Evolutionary conservation across 2,888 invertebrate genomes (phyloP), one percentile per base, ranked within the genome.

Genomic region (Cephus rjabovi): DNA sequence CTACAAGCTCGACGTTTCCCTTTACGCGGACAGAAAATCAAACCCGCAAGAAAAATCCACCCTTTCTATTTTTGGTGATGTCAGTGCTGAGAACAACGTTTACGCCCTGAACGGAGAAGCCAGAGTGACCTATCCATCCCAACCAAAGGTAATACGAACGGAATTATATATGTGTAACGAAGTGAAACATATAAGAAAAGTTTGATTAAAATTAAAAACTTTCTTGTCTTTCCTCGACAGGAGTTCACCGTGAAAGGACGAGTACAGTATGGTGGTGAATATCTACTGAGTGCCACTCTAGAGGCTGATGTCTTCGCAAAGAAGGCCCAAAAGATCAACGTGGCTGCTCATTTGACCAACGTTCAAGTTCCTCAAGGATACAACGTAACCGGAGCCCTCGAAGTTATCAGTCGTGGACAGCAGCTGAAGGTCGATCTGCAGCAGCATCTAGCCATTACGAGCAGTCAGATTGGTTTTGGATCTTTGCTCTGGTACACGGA

Each of bases 21-120:
- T 96, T 70, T 96, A 95, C 89, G 90, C 96, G 76, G 95, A 97
- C 92, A 95, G 96, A 89, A 94, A 94, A 86, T 93, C 93, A 77
- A 94, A 94, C 82, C 95, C 96, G 0, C 93, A 94, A n/a, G 94
- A 95, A 83, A 96, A 95, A 87, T 94, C 95, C 0, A 93, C 93
- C 0, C 86, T 95, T 0, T 91, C 93, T 30, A 93, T 94, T 78
- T 88, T 90, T 71, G 91, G 94, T 0, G 94, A 95, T 81, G 83
- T 94, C 4, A 91, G 92, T 4, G 86, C 92, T 0, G 93, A 94
- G 4, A 91, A 93, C 3, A 91, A 93, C 75, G 92, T 90, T 0
- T 81, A 94, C 69, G 92, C 92, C 6, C 88, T 93, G 2, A 91
- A 92, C 3, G 94, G 94, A 3, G 94, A 95, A 82, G 86, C 94